Evolutionary conservation across 2,797 vertebrate genomes (phyloP).

Genomic region (Enteromius thamalakanensis): DNA sequence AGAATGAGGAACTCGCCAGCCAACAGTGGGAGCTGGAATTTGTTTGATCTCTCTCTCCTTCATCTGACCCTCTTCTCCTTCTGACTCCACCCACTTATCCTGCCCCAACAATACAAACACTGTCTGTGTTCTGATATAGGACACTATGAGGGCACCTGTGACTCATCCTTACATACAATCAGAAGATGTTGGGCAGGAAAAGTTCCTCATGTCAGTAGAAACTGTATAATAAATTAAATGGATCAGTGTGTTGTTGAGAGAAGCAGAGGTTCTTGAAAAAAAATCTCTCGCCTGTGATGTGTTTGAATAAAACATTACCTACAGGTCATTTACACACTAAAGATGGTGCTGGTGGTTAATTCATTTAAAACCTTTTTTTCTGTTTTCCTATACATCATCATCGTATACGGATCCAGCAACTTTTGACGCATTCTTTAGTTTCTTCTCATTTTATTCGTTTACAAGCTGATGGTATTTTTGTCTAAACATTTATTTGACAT

Average conservation of each 20-base stretch:
- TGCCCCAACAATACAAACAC: constrained; percentile 9
- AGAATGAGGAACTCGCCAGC: constrained; percentile 75
- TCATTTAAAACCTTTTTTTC: not conserved
- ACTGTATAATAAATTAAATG: not conserved
- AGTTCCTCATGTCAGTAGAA: not conserved
- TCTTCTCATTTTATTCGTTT: constrained; percentile 8
- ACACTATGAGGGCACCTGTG: not conserved
- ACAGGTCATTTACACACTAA: not conserved
- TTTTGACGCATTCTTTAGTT: not conserved
- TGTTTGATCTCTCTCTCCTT: constrained; percentile 61
- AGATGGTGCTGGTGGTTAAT: constrained; percentile 7
- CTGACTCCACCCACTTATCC: not conserved
- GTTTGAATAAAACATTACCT: not conserved
- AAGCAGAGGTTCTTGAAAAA: not conserved
- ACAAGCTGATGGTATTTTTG: not conserved
- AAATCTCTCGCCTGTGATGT: not conserved
- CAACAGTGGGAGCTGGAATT: constrained; percentile 87
- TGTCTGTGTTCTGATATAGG: constrained; percentile 1
- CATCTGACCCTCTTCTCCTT: not conserved
- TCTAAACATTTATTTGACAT: not conserved
- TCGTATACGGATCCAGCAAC: not conserved
- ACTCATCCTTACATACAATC: not conserved
- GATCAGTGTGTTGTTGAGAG: not conserved
- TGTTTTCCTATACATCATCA: not conserved
- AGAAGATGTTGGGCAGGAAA: not conserved